Conservation (phyloP, 2,797 vertebrate genomes). For the Fringilla coelebs region DNA sequence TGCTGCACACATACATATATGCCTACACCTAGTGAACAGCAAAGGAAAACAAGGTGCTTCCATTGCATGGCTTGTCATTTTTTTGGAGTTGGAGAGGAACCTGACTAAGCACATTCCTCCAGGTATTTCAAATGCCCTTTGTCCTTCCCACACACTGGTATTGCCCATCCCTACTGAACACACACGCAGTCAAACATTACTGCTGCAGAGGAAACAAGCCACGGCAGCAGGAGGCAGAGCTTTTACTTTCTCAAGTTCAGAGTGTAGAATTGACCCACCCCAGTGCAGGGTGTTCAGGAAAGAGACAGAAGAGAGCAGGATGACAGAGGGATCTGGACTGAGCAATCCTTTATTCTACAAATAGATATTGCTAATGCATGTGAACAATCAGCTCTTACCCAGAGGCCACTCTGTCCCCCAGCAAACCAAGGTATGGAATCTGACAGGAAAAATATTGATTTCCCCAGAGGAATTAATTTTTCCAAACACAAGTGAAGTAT, state of each 20-base stretch:
- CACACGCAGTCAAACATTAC: not conserved
- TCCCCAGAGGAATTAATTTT: conserved; percentile 15
- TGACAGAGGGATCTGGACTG: not conserved
- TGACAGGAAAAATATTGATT: conserved; percentile 24
- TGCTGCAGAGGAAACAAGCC: not conserved
- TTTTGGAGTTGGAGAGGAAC: not conserved
- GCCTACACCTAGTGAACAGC: not conserved
- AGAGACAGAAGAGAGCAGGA: not conserved
- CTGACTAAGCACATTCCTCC: not conserved
- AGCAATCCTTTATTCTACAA: not conserved
- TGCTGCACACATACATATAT: not conserved
- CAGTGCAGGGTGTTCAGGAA: not conserved
- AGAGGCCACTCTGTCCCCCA: not conserved
- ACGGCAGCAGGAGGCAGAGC: not conserved
- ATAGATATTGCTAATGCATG: not conserved
- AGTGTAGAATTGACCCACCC: not conserved
- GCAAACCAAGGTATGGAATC: not conserved
- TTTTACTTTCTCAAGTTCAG: not conserved
- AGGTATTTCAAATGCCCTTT: not conserved
- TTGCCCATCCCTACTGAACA: not conserved
- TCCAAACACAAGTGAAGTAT: not conserved
- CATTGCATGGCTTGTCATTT: not conserved
- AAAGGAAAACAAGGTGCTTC: not conserved
- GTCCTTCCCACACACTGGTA: not conserved
- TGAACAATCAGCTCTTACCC: not conserved